Conservation (phyloP, 35 echinoderm and acorn worm species). For the Diadema setosum region DNA sequence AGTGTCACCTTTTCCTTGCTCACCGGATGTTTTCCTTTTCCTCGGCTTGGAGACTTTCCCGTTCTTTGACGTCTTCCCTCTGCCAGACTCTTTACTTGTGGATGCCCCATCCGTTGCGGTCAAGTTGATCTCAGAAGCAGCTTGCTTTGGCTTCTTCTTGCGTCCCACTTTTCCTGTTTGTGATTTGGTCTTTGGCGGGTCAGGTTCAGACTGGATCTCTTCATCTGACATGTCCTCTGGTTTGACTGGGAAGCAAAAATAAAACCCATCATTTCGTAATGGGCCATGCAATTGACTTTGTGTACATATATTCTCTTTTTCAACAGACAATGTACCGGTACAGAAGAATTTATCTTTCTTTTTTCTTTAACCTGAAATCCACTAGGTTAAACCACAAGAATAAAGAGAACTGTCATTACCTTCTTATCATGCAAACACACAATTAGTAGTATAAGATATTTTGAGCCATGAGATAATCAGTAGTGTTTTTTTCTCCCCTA, state of each 20-base stretch:
- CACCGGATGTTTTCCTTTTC: not conserved
- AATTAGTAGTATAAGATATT: no score
- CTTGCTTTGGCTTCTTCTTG: not conserved
- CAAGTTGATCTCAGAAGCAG: not conserved
- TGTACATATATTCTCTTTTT: not conserved
- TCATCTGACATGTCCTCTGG: not conserved
- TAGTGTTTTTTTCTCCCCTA: no score
- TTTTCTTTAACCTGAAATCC: no score
- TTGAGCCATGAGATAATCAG: no score
- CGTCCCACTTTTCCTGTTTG: not conserved
- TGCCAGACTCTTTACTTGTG: not conserved
- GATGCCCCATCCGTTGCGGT: no score
- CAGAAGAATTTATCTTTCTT: not conserved
- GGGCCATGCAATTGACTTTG: not conserved
- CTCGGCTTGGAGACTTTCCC: not conserved
- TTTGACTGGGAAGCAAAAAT: not conserved
- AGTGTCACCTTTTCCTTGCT: not conserved
- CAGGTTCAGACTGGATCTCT: not conserved
- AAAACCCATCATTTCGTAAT: not conserved
- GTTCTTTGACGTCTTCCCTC: not conserved
- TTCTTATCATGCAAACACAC: no score
- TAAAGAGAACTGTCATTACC: no score
- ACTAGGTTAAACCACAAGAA: no score
- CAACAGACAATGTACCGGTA: not conserved
- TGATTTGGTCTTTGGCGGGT: not conserved